Conservation (phyloP, 2,888 invertebrate species). For the Apodemia hepburni region DNA sequence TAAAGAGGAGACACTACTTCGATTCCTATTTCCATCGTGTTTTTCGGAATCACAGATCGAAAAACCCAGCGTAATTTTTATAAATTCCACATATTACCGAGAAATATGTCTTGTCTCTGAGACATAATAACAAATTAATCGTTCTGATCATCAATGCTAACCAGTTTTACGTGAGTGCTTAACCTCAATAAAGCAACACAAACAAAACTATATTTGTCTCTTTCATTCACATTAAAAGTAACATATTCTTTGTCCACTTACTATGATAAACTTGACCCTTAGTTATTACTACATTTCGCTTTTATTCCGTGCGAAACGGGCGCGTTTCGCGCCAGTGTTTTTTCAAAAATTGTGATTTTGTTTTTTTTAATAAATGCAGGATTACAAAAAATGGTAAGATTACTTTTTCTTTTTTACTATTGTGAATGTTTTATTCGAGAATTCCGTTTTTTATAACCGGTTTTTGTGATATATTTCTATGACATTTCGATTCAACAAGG, state of each 20-base stretch:
- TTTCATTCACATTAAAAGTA: neutral
- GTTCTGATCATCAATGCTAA: slow-evolving; percentile 46
- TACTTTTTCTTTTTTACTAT: neutral
- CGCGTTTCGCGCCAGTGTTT: slow-evolving; percentile 12
- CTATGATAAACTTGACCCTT: slow-evolving; percentile 15
- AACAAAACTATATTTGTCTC: slow-evolving; percentile 3
- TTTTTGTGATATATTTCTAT: neutral
- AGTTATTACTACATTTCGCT: slow-evolving; percentile 7
- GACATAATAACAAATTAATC: slow-evolving; percentile 34
- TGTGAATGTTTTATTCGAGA: neutral
- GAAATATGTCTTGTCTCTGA: slow-evolving; percentile 12
- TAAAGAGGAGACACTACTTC: too few relatives aligned
- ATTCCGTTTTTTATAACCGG: slow-evolving; percentile 3
- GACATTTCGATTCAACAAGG: neutral
- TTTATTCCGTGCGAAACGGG: slow-evolving; percentile 11
- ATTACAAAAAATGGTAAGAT: slow-evolving; percentile 15
- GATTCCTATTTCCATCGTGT: too few relatives aligned
- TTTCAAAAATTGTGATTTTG: slow-evolving; percentile 12
- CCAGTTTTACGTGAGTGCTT: slow-evolving; percentile 50
- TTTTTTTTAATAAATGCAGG: slow-evolving; percentile 12
- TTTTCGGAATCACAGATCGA: slow-evolving; percentile 2
- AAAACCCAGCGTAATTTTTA: slow-evolving; percentile 2
- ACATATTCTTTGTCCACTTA: slow-evolving; percentile 6
- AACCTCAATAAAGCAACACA: slow-evolving; percentile 30
- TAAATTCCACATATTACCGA: neutral